Evolutionary conservation across 2,113 vertebrate genomes (phyloP), one percentile per base, ranked within the genome.

Genomic region (Ictalurus furcatus): DNA sequence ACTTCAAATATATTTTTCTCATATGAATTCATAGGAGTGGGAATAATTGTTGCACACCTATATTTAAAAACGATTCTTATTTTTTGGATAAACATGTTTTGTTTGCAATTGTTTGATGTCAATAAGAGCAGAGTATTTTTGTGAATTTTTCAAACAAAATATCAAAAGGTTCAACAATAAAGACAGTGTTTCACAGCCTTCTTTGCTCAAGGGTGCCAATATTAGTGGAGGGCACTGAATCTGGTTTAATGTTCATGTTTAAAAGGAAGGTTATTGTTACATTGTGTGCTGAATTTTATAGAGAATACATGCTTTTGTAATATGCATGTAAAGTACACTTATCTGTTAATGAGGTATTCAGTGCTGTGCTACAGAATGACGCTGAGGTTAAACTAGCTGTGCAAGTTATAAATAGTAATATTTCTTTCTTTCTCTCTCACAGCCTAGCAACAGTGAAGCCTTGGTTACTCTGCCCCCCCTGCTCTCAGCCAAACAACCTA

Each of bases 401-500:
- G 85, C 9, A 61, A 86, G 85, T 76, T 86, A 74, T 44, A 61
- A 84, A 84, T 84, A 84, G 54, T 59, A 40, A 86, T 81, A 37
- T 82, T 37, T 69, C 78, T 81, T 85, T 87, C 34, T 88, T 56
- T 87, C 84, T 44, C 59, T 69, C 86, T 85, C 48, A 34, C 54
- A 92, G 91, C 85, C 89, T 54, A 76, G 90, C 87, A 92, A 92
- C 90, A 91, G 92, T 84, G 90, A 92, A 28, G 84, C 87, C 89
- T 84, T 94, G 48, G 65, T 93, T 63, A 73, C 69, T 9, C 87
- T 94, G 58, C 91, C 86, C 89, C 86, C 92, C 84, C 89, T 93
- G 61, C 86, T 74, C 25, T 89, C 92, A 69, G 90, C 94, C 83
- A 93, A 94, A 88, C 88, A 92, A 87, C 1, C 90, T 90, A 86